Evolutionary conservation across 2,113 vertebrate genomes (phyloP).

Genomic region (Pyxicephalus adspersus): DNA sequence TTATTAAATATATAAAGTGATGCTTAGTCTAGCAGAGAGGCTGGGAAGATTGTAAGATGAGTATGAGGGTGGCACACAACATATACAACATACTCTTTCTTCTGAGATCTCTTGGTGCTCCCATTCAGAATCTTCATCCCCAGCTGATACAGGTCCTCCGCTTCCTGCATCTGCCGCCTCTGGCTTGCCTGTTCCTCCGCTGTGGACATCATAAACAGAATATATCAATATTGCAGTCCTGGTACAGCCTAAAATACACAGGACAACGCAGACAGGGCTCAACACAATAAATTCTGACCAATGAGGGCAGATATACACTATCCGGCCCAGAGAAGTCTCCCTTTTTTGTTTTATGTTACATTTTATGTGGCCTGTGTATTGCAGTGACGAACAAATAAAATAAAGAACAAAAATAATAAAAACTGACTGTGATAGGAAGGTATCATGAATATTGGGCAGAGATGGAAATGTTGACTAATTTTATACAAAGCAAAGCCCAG

Average conservation of each 20-base stretch:
- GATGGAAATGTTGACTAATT: no score
- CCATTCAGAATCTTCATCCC: constrained; percentile 86
- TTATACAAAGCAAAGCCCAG: no score
- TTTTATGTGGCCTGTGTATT: no score
- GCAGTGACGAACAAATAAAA: no score
- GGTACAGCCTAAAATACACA: neutral
- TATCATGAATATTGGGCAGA: no score
- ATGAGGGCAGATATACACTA: no score
- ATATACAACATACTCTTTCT: constrained; percentile 83
- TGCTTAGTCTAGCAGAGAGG: neutral
- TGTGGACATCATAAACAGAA: constrained; percentile 55
- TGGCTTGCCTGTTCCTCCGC: constrained; percentile 89
- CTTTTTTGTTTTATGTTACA: no score
- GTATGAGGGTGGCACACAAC: neutral
- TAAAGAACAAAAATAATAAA: no score
- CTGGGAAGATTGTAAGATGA: neutral
- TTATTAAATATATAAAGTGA: no score
- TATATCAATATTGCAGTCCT: constrained; percentile 28
- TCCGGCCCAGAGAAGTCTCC: no score
- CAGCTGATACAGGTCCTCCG: constrained; percentile 86
- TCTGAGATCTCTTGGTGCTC: constrained; percentile 87
- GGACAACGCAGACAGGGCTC: neutral
- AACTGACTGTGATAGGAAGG: no score
- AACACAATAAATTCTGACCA: neutral
- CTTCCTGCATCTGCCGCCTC: constrained; percentile 85